phyloP scores from a whole-genome alignment of 2,888 invertebrate species.

The Leptinotarsa rubiginosa region DNA sequence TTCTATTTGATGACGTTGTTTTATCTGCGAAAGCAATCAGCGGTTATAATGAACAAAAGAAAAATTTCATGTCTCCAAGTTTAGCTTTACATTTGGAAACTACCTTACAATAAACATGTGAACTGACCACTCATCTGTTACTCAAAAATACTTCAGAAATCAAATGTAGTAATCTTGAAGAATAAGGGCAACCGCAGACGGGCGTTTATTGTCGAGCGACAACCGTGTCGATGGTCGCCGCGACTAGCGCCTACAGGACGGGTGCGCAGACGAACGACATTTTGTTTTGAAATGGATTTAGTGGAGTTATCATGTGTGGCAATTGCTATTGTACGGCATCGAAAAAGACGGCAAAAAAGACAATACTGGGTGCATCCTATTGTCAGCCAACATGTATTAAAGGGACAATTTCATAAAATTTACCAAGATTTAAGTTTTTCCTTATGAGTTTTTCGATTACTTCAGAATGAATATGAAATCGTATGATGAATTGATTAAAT shows the following conservation, averaged over 20 bases:
- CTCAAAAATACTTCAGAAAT: constrained; percentile 32
- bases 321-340: background rate
- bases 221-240: no score
- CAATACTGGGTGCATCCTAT: constrained; percentile 8
- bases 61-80: constrained; percentile 25
- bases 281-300: background rate
- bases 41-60: constrained; percentile 20
- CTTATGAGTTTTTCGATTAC: constrained; percentile 14
- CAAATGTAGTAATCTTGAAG: constrained; percentile 27
- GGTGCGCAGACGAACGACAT: no score
- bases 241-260: no score
- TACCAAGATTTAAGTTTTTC: constrained; percentile 10
- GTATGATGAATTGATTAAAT: background rate
- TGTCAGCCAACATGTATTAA: constrained; percentile 13
- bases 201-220: no score
- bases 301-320: background rate
- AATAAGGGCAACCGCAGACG: no score
- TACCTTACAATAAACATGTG: constrained; percentile 19
- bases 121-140: constrained; percentile 4
- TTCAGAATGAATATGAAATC: constrained; percentile 3
- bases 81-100: constrained; percentile 27
- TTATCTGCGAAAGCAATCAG: background rate
- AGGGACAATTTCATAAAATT: constrained; percentile 22
- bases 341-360: background rate
- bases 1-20: constrained; percentile 17